Percentiles rank a stretch among this genome's conserved stretches.
These are phyloP conservation scores for Troides oblongomaculatus DNA, from an alignment of 2,888 invertebrate genomes.

Conservation along the genomic window DNA sequence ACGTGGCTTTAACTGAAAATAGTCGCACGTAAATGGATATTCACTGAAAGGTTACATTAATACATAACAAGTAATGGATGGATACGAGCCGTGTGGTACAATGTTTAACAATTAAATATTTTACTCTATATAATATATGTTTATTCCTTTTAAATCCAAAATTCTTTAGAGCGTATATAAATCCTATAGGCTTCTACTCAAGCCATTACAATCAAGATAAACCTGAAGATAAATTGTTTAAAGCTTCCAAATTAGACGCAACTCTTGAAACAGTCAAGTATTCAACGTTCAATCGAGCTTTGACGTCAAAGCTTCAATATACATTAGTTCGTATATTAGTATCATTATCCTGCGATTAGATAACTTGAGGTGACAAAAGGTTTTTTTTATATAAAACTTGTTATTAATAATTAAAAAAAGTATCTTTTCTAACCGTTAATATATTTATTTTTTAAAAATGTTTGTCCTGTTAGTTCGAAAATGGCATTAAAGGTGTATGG, in stretches of 20 bases:
- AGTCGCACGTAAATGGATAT: slow-evolving; percentile 69
- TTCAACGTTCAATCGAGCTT: slow-evolving; percentile 18
- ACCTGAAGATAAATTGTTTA: slow-evolving; percentile 16
- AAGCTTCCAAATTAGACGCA: slow-evolving; percentile 9
- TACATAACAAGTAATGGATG: slow-evolving; percentile 62
- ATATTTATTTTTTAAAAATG: not conserved
- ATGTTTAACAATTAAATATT: not conserved
- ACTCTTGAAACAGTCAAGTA: slow-evolving; percentile 15
- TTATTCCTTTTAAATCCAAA: not conserved
- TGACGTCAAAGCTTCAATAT: slow-evolving; percentile 33
- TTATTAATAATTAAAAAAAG: slow-evolving; percentile 2
- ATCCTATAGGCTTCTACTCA: slow-evolving; percentile 4
- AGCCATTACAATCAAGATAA: slow-evolving; percentile 14
- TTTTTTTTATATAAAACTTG: slow-evolving; percentile 23
- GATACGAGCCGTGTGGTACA: slow-evolving; percentile 22
- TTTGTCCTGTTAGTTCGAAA: too few relatives aligned
- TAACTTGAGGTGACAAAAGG: slow-evolving; percentile 29
- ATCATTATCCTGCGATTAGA: slow-evolving; percentile 32
- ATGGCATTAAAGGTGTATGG: too few relatives aligned
- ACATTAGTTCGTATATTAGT: slow-evolving; percentile 25
- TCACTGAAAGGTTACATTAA: slow-evolving; percentile 55
- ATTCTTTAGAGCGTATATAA: slow-evolving; percentile 1
- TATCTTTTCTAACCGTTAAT: too few relatives aligned
- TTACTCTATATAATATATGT: slow-evolving; percentile 1
- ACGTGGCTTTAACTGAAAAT: slow-evolving; percentile 66